Percentiles rank a stretch among this genome's conserved stretches.
Evolutionary conservation across 2,113 vertebrate genomes (phyloP).

Genomic region (Spilogale gracilis): DNA sequence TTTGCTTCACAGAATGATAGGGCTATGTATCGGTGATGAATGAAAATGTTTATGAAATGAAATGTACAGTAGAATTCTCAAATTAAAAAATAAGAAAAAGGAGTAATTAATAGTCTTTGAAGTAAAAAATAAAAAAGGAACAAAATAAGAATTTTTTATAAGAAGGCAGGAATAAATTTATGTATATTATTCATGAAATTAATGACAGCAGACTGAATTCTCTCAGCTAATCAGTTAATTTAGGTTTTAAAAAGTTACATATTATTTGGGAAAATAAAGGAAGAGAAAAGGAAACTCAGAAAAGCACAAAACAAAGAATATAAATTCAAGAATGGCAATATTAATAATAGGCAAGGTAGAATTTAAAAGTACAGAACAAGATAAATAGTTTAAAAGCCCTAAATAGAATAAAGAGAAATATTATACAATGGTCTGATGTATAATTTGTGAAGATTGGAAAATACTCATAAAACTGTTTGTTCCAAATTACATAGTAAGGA

Average conservation of each 20-base stretch:
- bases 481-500: not conserved
- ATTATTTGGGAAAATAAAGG: not conserved
- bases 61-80: not conserved
- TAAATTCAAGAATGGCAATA: not conserved
- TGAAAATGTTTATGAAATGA: not conserved
- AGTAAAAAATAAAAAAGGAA: not conserved
- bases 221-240: not conserved
- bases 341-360: not conserved
- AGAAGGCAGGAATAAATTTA: not conserved
- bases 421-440: not conserved
- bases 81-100: not conserved
- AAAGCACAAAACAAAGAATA: not conserved
- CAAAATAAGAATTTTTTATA: not conserved
- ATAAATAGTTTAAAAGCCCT: not conserved
- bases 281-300: not conserved
- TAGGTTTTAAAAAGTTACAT: not conserved
- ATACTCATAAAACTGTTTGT: not conserved
- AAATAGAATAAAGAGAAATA: not conserved
- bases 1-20: not conserved
- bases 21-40: not conserved
- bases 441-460: not conserved
- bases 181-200: not conserved
- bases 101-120: not conserved
- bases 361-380: not conserved
- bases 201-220: not conserved